Base-by-base conservation (phyloP, 2,888 invertebrate species). In the Temnothorax unifasciatus region DNA sequence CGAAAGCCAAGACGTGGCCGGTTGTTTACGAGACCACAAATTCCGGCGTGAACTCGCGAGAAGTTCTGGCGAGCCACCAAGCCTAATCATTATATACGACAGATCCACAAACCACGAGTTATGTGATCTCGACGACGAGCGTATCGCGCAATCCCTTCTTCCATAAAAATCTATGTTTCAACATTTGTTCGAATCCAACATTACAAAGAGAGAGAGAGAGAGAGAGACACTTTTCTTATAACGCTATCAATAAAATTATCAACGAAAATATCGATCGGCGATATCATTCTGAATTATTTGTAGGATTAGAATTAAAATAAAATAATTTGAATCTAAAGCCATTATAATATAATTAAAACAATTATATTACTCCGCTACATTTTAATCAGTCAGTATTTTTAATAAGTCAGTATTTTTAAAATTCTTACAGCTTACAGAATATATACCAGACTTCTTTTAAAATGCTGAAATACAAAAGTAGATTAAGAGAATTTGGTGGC, bases 1-100 rank as follows among this genome's bases (percentile, higher is more conserved):
- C 41, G 77, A 84, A 69, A 81, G 68, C 57, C 61, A 77, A 87
- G 83, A 79, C 76, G 73, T 83, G 66, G 68, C 81, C 83, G 83
- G 86, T 86, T 89, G 88, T 91, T 91, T 89, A 90, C 83, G 86
- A 86, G 84, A 85, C 88, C 86, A 88, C 92, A 89, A 92, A 92
- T 92, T 90, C 86, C 87, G 59, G 84, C 59, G 86, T 87, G 86
- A 89, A 89, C 85, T 89, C 85, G 61, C 66, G 84, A 87, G 87
- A 85, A 90, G 82, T 82, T 90, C 83, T 90, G 90, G 88, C 84
- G 68, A 82, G 69, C 74, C 74, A 84, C 88, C 90, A 88, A 87
- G 75, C 83, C 83, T 86, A 90, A 88, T 90, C 88, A 86, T 90
- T 88, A 83, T 77, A 79, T 84, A 85, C 74, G 86, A 89, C 90